Evolutionary conservation across 92 coral and sea anemone species (phyloP).

Genomic region (Muricea muricata): DNA sequence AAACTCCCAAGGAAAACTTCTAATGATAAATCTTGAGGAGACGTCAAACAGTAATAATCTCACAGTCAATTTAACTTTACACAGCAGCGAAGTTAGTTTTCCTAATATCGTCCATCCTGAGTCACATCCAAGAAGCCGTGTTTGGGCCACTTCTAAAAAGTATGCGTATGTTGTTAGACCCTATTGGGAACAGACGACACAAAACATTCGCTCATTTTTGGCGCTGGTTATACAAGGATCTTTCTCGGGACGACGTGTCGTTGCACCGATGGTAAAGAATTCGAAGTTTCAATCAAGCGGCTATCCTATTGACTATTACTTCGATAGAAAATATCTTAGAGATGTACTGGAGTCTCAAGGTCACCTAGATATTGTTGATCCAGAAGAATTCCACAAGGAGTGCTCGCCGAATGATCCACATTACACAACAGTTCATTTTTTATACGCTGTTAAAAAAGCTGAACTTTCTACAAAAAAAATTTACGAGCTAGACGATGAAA

Average conservation of each 20-base stretch:
- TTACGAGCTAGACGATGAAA: constrained; percentile 65
- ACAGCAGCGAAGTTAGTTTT: background rate
- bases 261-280: constrained; percentile 88
- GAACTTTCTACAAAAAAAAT: constrained; percentile 65
- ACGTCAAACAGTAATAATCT: background rate
- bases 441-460: constrained; percentile 61
- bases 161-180: constrained; percentile 42
- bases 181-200: constrained; percentile 91
- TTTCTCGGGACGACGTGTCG: constrained; percentile 68
- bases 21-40: background rate
- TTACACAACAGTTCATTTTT: constrained; percentile 79
- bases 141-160: background rate
- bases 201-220: constrained; percentile 78
- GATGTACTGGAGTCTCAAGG: constrained; percentile 61
- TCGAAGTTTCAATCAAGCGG: constrained; percentile 85
- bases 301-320: constrained; percentile 78
- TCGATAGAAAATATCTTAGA: constrained; percentile 72
- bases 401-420: constrained; percentile 62
- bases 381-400: constrained; percentile 65
- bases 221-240: constrained; percentile 83
- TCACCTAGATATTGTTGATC: constrained; percentile 67
- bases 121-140: background rate
- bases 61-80: background rate
- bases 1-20: background rate
- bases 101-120: background rate